Conservation (phyloP, 1,140 invertebrate genomes). For the Anthonomus grandis region DNA sequence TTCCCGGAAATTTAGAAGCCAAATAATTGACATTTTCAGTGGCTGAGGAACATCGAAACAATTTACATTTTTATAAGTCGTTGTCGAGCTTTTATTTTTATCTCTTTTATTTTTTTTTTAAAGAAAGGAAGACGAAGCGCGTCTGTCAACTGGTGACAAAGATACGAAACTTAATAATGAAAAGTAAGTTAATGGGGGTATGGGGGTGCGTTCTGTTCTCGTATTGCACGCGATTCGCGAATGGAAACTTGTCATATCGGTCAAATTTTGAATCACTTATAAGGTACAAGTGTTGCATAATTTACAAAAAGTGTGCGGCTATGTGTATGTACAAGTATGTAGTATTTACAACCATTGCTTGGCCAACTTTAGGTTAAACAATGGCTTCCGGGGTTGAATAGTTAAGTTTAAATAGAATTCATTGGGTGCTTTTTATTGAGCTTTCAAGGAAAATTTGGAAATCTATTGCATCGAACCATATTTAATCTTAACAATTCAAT, state of each 20-base stretch:
- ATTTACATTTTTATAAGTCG: constrained; percentile 27
- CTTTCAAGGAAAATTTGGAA: too few species aligned
- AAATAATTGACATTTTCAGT: constrained; percentile 42
- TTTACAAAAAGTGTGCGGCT: constrained; percentile 34
- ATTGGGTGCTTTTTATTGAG: too few species aligned
- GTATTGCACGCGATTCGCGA: constrained; percentile 32
- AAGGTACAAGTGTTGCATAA: constrained; percentile 22
- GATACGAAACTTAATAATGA: constrained; percentile 45
- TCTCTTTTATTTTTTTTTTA: too few species aligned
- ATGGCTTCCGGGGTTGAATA: constrained; percentile 2
- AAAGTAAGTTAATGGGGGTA: constrained; percentile 8
- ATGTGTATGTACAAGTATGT: constrained; percentile 36
- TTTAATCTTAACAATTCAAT: too few species aligned
- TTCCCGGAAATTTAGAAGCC: constrained; percentile 51
- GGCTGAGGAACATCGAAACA: constrained; percentile 31
- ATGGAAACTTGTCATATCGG: constrained; percentile 28
- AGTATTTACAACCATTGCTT: constrained; percentile 5
- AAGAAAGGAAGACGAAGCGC: constrained; percentile 36
- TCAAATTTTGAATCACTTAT: constrained; percentile 37
- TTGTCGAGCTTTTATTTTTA: constrained; percentile 44
- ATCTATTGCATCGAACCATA: too few species aligned
- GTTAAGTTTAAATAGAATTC: too few species aligned
- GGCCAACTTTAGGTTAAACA: not conserved
- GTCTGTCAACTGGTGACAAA: constrained; percentile 46
- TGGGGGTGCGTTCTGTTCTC: not conserved